A percentile compares a stretch with the other conserved stretches of the same genome.
phyloP scores from a whole-genome alignment of 1,140 invertebrate species.

The Bombus terrestris region DNA sequence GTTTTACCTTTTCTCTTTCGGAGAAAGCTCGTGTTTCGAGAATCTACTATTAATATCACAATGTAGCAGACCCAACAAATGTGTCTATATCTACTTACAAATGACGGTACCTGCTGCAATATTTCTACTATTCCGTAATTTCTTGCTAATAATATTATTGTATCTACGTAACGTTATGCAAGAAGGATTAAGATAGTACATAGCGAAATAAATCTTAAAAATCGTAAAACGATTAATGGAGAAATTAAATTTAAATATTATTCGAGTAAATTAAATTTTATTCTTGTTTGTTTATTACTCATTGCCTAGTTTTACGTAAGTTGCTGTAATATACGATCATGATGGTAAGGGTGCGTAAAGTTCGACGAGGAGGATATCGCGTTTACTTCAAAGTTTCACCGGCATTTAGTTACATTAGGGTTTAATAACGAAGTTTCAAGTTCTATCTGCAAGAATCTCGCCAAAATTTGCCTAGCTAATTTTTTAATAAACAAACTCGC shows the following conservation, averaged over 20 bases:
- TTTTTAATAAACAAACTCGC: not conserved
- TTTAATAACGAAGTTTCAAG: conserved; percentile 2
- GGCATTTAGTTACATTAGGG: not conserved
- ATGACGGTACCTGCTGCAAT: not conserved
- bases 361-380: not conserved
- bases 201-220: not conserved
- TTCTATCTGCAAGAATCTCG: too few species aligned
- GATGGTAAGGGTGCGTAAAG: too few species aligned
- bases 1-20: not conserved
- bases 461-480: not conserved
- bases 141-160: not conserved
- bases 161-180: not conserved
- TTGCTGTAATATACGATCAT: not conserved
- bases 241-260: not conserved
- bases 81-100: not conserved
- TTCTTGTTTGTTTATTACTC: not conserved
- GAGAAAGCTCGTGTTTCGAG: not conserved
- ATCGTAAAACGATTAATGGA: not conserved
- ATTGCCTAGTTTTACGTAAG: not conserved
- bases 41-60: conserved; percentile 9
- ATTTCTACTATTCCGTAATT: not conserved
- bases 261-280: not conserved
- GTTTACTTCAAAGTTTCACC: conserved; percentile 17
- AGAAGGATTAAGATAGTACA: not conserved
- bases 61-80: not conserved